Percentiles rank a stretch among this genome's conserved stretches.
Conservation (phyloP, 2,113 vertebrate genomes). For the Pterocles orientalis region DNA sequence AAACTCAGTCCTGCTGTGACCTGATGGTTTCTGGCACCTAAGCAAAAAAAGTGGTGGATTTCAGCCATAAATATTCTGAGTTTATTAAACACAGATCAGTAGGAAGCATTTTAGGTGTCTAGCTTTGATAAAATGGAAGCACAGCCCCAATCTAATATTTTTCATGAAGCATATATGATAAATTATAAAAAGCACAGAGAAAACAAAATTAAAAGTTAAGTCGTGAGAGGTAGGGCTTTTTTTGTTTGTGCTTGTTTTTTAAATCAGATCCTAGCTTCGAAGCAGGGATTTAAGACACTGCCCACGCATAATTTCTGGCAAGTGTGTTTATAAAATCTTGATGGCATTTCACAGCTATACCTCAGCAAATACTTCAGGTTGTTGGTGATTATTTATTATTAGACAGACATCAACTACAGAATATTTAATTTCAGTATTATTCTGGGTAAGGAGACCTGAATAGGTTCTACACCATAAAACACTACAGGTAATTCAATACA, state of each 20-base stretch:
- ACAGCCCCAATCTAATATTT: not conserved
- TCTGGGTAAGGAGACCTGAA: not conserved
- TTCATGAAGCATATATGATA: not conserved
- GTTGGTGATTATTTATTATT: conserved; percentile 16
- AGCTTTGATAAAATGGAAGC: not conserved
- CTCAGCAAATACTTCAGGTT: conserved; percentile 12
- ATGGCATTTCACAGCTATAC: conserved; percentile 36
- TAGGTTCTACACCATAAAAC: not conserved
- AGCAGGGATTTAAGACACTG: not conserved
- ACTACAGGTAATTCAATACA: not conserved
- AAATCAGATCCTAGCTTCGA: not conserved
- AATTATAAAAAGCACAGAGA: not conserved
- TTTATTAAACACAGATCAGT: not conserved
- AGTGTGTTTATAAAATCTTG: not conserved
- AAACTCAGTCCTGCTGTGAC: conserved; percentile 20
- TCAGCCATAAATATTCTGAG: not conserved
- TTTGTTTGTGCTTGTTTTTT: not conserved
- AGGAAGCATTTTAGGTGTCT: not conserved
- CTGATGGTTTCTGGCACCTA: not conserved
- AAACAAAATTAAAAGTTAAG: not conserved
- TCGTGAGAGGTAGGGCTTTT: not conserved
- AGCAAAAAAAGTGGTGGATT: not conserved
- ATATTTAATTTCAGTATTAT: not conserved
- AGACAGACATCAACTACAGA: not conserved
- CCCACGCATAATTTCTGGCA: not conserved